A percentile compares a stretch with the other conserved stretches of the same genome.
These are phyloP conservation scores for Pangasius macronema DNA, from an alignment of 2,797 vertebrate species.

Conservation along the genomic window DNA sequence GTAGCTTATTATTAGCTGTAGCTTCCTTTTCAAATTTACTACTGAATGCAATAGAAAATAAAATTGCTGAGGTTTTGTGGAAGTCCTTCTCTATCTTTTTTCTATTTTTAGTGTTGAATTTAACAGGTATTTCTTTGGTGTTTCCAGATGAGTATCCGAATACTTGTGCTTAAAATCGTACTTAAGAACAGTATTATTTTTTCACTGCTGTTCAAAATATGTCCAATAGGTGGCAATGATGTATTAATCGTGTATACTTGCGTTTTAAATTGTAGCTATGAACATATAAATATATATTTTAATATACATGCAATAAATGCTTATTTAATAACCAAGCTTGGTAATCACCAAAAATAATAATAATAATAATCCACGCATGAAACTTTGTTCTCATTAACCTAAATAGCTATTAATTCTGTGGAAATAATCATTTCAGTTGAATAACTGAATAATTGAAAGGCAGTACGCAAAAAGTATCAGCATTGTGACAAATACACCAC, in stretches of 20 bases:
- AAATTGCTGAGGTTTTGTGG: background rate
- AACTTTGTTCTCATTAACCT: background rate
- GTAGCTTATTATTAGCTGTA: background rate
- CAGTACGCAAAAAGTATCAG: background rate
- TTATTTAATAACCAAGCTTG: background rate
- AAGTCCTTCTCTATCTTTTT: background rate
- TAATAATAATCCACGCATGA: background rate
- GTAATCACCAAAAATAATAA: background rate
- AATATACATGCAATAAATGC: background rate
- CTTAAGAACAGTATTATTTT: background rate
- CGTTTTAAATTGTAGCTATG: background rate
- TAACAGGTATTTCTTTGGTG: background rate
- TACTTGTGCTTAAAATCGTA: background rate
- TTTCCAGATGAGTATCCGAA: background rate
- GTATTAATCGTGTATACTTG: background rate
- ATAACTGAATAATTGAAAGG: background rate
- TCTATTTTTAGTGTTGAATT: background rate
- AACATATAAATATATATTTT: background rate
- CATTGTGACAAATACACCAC: background rate
- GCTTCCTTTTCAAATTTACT: background rate
- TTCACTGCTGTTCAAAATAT: background rate
- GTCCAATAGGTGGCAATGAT: background rate
- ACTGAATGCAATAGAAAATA: background rate
- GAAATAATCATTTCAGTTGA: background rate
- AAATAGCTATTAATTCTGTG: background rate